Evolutionary conservation across 2,113 vertebrate genomes (phyloP).

Genomic region (Nycticebus coucang): DNA sequence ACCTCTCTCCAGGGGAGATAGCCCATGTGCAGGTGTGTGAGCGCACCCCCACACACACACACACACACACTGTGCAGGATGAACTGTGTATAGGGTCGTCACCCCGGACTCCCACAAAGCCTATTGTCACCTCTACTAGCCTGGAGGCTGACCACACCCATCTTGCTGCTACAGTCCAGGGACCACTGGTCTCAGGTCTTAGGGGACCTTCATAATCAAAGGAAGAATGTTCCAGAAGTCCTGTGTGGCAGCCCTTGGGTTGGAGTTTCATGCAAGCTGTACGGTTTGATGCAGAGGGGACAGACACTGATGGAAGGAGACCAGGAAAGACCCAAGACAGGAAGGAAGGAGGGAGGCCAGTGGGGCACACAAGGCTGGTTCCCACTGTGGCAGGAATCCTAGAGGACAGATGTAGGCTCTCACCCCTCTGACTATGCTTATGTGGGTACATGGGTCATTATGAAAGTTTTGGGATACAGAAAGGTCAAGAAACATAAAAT

Average conservation of each 20-base stretch:
- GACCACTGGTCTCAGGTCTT: neutral
- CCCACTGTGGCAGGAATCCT: neutral
- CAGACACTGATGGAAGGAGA: neutral
- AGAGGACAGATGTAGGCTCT: neutral
- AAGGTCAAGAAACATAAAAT: too few relatives aligned
- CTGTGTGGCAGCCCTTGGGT: too few relatives aligned
- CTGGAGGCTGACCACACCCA: neutral
- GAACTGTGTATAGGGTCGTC: neutral
- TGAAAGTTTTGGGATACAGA: too few relatives aligned
- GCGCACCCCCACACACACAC: too few relatives aligned
- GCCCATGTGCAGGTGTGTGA: neutral
- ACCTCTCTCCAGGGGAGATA: neutral
- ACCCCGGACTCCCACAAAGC: neutral
- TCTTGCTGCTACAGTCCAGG: neutral
- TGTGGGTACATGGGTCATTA: neutral
- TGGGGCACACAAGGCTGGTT: neutral
- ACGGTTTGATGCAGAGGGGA: neutral
- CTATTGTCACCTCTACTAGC: neutral
- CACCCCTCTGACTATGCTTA: neutral
- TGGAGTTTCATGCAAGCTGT: neutral
- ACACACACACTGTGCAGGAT: too few relatives aligned
- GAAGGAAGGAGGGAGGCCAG: neutral
- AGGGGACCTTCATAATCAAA: neutral
- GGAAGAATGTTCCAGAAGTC: neutral
- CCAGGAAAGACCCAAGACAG: neutral